Evolutionary conservation across 1,140 invertebrate species (phyloP).

Genomic region (Theocolax elegans): DNA sequence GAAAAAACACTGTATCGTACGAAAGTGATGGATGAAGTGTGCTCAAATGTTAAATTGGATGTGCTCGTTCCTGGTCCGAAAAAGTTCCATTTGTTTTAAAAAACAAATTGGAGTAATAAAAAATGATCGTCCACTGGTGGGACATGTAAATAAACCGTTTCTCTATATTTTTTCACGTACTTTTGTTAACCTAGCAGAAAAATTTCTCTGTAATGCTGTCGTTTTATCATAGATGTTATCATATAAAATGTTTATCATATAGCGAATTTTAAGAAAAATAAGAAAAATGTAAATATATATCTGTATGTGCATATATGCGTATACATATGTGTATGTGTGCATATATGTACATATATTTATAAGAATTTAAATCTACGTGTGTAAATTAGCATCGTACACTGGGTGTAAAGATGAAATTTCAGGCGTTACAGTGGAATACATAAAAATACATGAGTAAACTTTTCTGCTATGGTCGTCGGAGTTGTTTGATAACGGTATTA

Average conservation of each 20-base stretch:
- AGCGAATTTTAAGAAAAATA: background rate
- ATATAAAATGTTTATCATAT: constrained; percentile 10
- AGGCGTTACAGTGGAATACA: constrained; percentile 27
- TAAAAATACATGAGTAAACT: constrained; percentile 12
- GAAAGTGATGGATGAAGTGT: background rate
- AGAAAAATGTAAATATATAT: background rate
- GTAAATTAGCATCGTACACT: background rate
- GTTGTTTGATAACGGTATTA: constrained; percentile 7
- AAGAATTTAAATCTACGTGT: background rate
- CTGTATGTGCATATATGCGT: background rate
- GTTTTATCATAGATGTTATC: constrained; percentile 23
- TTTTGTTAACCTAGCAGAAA: constrained; percentile 31
- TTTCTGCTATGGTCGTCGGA: constrained; percentile 29
- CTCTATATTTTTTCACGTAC: constrained; percentile 12
- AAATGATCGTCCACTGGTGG: background rate
- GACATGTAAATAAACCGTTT: constrained; percentile 29
- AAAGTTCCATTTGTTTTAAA: background rate
- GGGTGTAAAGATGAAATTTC: constrained; percentile 9
- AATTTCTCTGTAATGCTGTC: constrained; percentile 32
- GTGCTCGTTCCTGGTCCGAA: constrained; percentile 11
- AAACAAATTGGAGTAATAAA: background rate
- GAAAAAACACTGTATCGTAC: background rate
- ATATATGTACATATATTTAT: too few species aligned
- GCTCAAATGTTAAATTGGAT: constrained; percentile 17
- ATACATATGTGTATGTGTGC: too few species aligned